Evolutionary conservation across 2,113 vertebrate species (phyloP).

Genomic region (Physeter macrocephalus): DNA sequence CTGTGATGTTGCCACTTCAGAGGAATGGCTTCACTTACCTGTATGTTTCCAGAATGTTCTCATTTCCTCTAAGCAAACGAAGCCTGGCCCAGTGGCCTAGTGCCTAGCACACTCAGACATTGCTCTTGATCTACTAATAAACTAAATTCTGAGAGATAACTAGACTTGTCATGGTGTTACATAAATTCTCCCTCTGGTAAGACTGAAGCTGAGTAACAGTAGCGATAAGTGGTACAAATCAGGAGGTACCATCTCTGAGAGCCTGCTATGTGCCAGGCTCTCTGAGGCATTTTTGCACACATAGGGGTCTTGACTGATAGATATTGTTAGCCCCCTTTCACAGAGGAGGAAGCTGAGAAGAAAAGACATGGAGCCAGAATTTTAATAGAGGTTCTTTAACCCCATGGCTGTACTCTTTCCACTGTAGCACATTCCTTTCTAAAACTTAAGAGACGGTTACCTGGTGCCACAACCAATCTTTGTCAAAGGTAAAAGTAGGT

Average conservation of each 20-base stretch:
- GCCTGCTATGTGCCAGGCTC: not conserved
- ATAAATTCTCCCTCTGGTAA: not conserved
- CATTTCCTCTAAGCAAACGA: not conserved
- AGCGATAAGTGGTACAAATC: not conserved
- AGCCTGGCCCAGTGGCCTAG: no score
- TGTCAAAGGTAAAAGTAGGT: not conserved
- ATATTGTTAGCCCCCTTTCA: not conserved
- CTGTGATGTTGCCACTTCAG: not conserved
- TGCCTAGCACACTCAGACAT: not conserved
- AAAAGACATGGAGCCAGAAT: not conserved
- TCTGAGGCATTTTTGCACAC: not conserved
- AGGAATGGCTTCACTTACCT: not conserved
- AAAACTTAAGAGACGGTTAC: not conserved
- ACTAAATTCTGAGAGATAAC: not conserved
- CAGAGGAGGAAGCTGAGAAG: not conserved
- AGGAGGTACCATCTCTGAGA: not conserved
- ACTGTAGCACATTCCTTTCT: not conserved
- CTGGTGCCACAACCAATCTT: not conserved
- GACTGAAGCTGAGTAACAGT: not conserved
- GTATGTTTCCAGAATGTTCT: not conserved
- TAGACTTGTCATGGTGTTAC: not conserved
- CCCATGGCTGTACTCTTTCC: not conserved
- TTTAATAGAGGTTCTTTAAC: not conserved
- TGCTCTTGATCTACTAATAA: not conserved
- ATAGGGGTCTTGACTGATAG: not conserved